phyloP scores from a whole-genome alignment of 2,888 invertebrate genomes.

The Incurvaria masculella region DNA sequence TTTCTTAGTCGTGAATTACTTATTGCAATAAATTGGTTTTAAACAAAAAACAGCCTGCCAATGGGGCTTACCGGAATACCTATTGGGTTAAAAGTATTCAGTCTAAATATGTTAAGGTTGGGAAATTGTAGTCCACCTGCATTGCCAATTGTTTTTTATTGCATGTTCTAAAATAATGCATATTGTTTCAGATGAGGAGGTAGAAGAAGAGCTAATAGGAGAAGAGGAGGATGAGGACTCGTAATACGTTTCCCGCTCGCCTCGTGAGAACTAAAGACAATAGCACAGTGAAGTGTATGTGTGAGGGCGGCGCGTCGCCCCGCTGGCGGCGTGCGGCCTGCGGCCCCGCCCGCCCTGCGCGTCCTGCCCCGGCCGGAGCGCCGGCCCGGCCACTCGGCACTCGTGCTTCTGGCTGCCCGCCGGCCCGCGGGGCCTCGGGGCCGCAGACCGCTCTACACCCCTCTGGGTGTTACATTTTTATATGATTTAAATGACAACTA shows the following conservation, averaged over 20 bases:
- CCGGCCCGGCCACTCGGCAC: slow-evolving; percentile 41
- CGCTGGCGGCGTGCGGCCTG: slow-evolving; percentile 3
- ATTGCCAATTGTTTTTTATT: not conserved
- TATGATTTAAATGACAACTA: slow-evolving; percentile 52
- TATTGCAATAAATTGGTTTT: slow-evolving; percentile 1
- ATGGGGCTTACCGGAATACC: not conserved
- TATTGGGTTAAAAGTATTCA: not conserved
- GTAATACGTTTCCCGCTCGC: slow-evolving; percentile 47
- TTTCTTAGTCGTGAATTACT: no score
- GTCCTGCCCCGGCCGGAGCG: slow-evolving; percentile 45
- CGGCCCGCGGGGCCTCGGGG: slow-evolving; percentile 40
- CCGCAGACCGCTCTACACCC: not conserved
- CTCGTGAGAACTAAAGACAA: slow-evolving; percentile 42
- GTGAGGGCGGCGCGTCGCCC: slow-evolving; percentile 36
- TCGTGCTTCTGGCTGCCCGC: slow-evolving; percentile 29
- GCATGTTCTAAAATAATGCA: slow-evolving; percentile 2
- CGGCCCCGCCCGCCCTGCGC: slow-evolving; percentile 38
- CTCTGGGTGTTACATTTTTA: slow-evolving; percentile 16
- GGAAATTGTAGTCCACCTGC: no score
- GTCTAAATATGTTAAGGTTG: not conserved
- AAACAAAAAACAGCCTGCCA: not conserved
- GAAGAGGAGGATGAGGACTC: slow-evolving; percentile 55
- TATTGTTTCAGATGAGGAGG: slow-evolving; percentile 50
- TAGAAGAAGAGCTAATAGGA: slow-evolving; percentile 48
- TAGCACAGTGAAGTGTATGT: slow-evolving; percentile 58